Evolutionary conservation across 2,113 vertebrate genomes (phyloP).

Genomic region (Ranitomeya variabilis): DNA sequence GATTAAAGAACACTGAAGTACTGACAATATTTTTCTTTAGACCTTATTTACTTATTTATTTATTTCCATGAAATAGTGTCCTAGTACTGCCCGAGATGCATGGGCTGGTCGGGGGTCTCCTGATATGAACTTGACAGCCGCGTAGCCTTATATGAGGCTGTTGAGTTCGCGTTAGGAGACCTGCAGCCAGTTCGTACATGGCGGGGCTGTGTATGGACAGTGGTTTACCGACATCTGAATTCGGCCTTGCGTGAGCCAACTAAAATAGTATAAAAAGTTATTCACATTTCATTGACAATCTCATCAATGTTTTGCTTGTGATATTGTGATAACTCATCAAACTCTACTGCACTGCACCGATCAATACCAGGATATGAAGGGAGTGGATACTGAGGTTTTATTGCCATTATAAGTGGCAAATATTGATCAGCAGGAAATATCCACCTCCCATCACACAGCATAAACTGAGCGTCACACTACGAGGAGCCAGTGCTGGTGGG

Average conservation of each 20-base stretch:
- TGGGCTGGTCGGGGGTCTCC: too few relatives aligned
- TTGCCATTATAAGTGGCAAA: neutral
- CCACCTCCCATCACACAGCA: constrained; percentile 7
- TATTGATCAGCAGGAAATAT: constrained; percentile 32
- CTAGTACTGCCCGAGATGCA: too few relatives aligned
- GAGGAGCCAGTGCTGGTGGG: neutral
- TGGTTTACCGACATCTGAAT: too few relatives aligned
- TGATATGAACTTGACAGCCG: too few relatives aligned
- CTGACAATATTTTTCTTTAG: too few relatives aligned
- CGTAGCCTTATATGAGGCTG: too few relatives aligned
- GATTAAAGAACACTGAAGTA: neutral
- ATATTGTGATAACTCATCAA: neutral
- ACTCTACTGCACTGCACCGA: neutral
- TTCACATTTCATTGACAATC: neutral
- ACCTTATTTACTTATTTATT: too few relatives aligned
- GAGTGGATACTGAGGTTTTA: neutral
- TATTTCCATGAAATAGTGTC: too few relatives aligned
- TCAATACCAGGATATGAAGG: neutral
- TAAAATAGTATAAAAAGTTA: neutral
- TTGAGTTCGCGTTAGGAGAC: too few relatives aligned
- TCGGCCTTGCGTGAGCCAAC: neutral
- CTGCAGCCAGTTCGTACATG: too few relatives aligned
- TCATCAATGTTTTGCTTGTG: neutral
- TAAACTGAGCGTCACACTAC: neutral
- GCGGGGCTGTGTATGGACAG: too few relatives aligned